Conservation (phyloP, 2,888 invertebrate genomes). For the Drosophila ochracea region DNA sequence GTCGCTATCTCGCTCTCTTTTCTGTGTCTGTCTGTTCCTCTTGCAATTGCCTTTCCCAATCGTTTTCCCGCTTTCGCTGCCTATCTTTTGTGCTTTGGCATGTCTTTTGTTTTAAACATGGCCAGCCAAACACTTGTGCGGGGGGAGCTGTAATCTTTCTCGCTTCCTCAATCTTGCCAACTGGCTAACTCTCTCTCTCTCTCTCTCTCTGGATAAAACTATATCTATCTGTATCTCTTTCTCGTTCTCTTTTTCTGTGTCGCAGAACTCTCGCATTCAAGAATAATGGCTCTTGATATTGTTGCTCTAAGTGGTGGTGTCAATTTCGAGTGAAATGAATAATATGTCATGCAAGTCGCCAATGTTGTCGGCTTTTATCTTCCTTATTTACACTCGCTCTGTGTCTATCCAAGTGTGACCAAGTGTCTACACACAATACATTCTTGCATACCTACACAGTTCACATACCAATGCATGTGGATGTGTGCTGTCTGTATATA, state of each 20-base stretch:
- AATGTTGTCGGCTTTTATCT: constrained; percentile 61
- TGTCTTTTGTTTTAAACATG: constrained; percentile 57
- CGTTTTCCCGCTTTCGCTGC: constrained; percentile 9
- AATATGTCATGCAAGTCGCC: constrained; percentile 63
- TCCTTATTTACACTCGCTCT: constrained; percentile 43
- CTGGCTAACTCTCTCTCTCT: not conserved
- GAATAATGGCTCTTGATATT: constrained; percentile 69
- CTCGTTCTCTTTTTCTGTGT: not conserved
- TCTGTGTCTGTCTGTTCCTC: not conserved
- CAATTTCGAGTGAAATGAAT: constrained; percentile 73
- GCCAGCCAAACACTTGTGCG: constrained; percentile 46
- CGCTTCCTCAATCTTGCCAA: not conserved
- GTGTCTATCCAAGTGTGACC: constrained; percentile 19
- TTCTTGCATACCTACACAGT: not conserved
- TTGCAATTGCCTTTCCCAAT: constrained; percentile 3
- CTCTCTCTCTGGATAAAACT: not conserved
- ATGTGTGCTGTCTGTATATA: not conserved
- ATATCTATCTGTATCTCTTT: not conserved
- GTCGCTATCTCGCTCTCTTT: not conserved
- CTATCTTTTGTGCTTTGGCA: constrained; percentile 26
- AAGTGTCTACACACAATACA: constrained; percentile 14
- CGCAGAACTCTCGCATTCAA: constrained; percentile 25
- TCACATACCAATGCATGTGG: not conserved
- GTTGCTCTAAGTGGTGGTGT: constrained; percentile 72
- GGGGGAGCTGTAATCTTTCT: constrained; percentile 4